Evolutionary conservation across 2,888 invertebrate genomes (phyloP).

Genomic region (Drosophila stalkeri): DNA sequence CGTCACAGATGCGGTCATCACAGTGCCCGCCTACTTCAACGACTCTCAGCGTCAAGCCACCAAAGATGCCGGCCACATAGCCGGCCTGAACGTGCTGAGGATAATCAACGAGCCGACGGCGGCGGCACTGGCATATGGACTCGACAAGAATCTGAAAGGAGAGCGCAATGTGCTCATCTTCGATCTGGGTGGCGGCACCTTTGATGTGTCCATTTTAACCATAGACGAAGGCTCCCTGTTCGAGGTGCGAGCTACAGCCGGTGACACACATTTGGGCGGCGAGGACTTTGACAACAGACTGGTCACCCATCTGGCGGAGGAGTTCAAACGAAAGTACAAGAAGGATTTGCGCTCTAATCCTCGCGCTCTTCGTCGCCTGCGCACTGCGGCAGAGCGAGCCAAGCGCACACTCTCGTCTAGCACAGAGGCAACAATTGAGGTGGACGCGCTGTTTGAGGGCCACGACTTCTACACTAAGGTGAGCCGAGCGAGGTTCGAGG

Average conservation of each 20-base stretch:
- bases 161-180: conserved; percentile 38
- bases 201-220: conserved; percentile 39
- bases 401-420: conserved; percentile 40
- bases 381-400: conserved; percentile 40
- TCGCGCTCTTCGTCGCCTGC: conserved; percentile 23
- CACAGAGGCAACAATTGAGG: conserved; percentile 39
- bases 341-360: conserved; percentile 23
- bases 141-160: conserved; percentile 40
- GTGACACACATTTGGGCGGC: conserved; percentile 34
- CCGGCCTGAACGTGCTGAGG: conserved; percentile 35
- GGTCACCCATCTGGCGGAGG: conserved; percentile 40
- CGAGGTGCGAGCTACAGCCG: conserved; percentile 29
- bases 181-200: conserved; percentile 31
- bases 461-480: conserved; percentile 34
- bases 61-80: conserved; percentile 36
- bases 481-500: too few species aligned
- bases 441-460: conserved; percentile 38
- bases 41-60: conserved; percentile 37
- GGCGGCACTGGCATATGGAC: conserved; percentile 36
- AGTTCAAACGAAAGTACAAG: conserved; percentile 39
- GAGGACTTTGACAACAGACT: conserved; percentile 35
- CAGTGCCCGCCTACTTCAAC: conserved; percentile 29
- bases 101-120: conserved; percentile 39
- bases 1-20: conserved; percentile 91
- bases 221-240: conserved; percentile 31